Percentiles rank a stretch among this genome's conserved stretches.
These are phyloP conservation scores for Antechinus stuartii DNA, from an alignment of 2,113 vertebrate genomes.

Conservation along the genomic window DNA sequence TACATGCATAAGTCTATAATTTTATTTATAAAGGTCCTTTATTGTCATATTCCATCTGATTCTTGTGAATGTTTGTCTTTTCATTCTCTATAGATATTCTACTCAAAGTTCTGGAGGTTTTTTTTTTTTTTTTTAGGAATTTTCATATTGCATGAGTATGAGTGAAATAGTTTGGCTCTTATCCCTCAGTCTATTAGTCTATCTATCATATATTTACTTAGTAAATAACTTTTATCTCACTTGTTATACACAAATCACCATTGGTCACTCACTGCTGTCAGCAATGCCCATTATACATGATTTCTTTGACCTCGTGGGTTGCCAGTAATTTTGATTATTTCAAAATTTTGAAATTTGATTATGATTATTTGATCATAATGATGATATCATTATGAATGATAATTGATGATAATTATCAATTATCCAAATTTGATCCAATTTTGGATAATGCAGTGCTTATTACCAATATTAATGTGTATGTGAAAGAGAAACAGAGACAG, in stretches of 20 bases:
- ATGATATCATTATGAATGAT: too few species aligned
- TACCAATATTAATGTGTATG: too few species aligned
- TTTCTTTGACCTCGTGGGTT: neutral
- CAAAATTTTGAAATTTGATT: too few species aligned
- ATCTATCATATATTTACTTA: neutral
- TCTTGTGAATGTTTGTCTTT: neutral
- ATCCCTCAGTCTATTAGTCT: neutral
- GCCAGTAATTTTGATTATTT: neutral
- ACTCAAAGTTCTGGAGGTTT: neutral
- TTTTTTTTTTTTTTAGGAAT: neutral
- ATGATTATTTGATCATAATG: too few species aligned
- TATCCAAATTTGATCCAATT: too few species aligned
- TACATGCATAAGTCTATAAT: neutral
- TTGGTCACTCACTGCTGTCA: neutral
- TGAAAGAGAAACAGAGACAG: too few species aligned
- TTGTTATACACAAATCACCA: neutral
- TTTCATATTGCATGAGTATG: neutral
- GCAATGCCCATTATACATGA: neutral
- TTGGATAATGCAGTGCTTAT: neutral
- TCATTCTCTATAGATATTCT: neutral
- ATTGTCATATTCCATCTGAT: neutral
- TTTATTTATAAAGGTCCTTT: neutral
- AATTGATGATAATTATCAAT: too few species aligned
- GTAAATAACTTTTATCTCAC: neutral
- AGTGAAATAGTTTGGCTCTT: neutral